Evolutionary conservation across 2,888 invertebrate genomes (phyloP).

Genomic region (Meta bourneti): DNA sequence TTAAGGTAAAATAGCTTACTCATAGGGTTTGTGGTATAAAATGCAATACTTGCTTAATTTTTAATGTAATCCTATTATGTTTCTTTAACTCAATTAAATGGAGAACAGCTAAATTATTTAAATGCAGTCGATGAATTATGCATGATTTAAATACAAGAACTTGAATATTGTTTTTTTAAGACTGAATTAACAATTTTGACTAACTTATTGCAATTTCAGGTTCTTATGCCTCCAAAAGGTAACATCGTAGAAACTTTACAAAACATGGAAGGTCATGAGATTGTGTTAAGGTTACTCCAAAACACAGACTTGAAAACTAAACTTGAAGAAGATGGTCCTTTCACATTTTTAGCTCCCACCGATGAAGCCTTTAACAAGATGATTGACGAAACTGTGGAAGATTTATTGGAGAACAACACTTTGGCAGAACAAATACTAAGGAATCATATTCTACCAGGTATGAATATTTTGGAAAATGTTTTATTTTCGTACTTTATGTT

Average conservation of each 20-base stretch:
- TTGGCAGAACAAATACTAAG: slow-evolving; percentile 82
- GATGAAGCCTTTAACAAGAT: slow-evolving; percentile 83
- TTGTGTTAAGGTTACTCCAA: slow-evolving; percentile 81
- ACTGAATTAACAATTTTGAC: neutral
- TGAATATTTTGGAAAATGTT: neutral
- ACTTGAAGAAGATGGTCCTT: slow-evolving; percentile 81
- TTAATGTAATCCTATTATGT: too few relatives aligned
- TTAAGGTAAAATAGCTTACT: too few relatives aligned
- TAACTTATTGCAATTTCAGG: slow-evolving; percentile 77
- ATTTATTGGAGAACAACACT: slow-evolving; percentile 82
- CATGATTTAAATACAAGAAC: too few relatives aligned
- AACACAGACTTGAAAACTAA: slow-evolving; percentile 79
- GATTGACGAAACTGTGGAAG: slow-evolving; percentile 82
- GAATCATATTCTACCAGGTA: slow-evolving; percentile 82
- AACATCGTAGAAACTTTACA: slow-evolving; percentile 83
- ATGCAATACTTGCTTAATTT: too few relatives aligned
- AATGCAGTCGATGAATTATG: too few relatives aligned
- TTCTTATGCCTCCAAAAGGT: slow-evolving; percentile 82
- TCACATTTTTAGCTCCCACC: slow-evolving; percentile 84
- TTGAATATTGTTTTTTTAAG: neutral
- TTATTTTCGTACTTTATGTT: too few relatives aligned
- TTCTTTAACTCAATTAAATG: too few relatives aligned
- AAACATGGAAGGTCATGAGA: slow-evolving; percentile 81
- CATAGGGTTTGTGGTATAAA: too few relatives aligned
- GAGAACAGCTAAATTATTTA: too few relatives aligned